Conservation (phyloP, 2,797 vertebrate species). For the Choloepus didactylus region DNA sequence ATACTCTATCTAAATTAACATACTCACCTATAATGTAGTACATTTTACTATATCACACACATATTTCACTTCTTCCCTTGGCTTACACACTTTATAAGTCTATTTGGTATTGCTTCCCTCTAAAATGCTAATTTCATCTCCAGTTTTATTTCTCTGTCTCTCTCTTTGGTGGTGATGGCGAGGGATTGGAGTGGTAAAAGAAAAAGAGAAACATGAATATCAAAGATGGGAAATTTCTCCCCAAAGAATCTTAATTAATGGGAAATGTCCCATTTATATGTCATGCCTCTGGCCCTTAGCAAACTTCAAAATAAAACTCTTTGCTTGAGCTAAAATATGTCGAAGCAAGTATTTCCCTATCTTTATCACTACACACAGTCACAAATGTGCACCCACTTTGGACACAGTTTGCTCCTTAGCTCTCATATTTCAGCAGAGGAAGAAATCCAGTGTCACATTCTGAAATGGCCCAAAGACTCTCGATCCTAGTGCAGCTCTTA, state of each 20-base stretch:
- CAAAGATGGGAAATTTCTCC: neutral
- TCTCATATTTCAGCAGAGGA: neutral
- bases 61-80: neutral
- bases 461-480: neutral
- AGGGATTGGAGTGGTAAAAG: neutral
- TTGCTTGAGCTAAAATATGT: neutral
- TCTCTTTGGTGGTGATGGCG: neutral
- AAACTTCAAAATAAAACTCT: conserved; percentile 49
- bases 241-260: neutral
- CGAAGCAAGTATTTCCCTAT: neutral
- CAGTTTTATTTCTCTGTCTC: neutral
- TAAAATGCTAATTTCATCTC: conserved; percentile 15
- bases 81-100: conserved; percentile 3
- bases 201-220: conserved; percentile 49
- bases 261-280: conserved; percentile 19
- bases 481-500: neutral
- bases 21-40: neutral
- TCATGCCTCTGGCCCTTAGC: conserved; percentile 11
- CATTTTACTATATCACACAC: neutral
- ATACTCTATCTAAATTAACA: neutral
- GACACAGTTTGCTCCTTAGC: neutral
- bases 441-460: neutral
- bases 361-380: neutral
- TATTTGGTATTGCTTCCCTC: neutral
- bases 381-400: neutral